These are phyloP conservation scores for Parnassius glacialis DNA, from an alignment of 2,888 invertebrate species.

Conservation along the genomic window DNA sequence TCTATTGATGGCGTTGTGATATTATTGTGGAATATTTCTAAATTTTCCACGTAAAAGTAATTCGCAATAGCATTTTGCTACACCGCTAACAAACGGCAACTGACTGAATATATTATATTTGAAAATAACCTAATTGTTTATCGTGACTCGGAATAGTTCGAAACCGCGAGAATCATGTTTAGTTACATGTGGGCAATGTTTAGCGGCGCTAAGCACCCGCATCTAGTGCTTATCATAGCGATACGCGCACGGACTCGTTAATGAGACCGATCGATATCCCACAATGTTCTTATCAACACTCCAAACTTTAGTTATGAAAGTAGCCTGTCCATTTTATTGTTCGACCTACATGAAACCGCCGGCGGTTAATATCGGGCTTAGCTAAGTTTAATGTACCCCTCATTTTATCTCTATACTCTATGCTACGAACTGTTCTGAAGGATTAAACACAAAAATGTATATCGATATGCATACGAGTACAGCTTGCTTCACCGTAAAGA, in stretches of 20 bases:
- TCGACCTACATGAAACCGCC: slow-evolving; percentile 10
- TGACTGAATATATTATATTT: not conserved
- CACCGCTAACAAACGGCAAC: not conserved
- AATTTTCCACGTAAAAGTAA: no score
- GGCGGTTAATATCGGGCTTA: slow-evolving; percentile 27
- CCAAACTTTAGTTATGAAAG: slow-evolving; percentile 67
- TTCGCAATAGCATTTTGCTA: no score
- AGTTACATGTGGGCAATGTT: slow-evolving; percentile 45
- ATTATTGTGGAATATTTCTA: no score
- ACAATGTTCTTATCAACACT: slow-evolving; percentile 68
- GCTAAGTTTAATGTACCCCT: not conserved
- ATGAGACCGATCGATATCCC: slow-evolving; percentile 61
- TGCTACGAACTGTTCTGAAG: slow-evolving; percentile 1
- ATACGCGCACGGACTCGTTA: slow-evolving; percentile 62
- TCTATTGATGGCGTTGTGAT: no score
- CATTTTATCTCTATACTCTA: slow-evolving; percentile 11
- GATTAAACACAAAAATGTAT: slow-evolving; percentile 5
- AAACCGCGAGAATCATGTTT: slow-evolving; percentile 14
- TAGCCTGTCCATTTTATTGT: slow-evolving; percentile 28
- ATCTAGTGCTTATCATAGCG: slow-evolving; percentile 53
- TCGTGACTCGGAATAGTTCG: not conserved
- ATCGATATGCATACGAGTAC: not conserved
- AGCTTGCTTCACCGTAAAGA: not conserved
- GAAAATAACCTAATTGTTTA: not conserved
- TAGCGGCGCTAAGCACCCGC: slow-evolving; percentile 61